Base-by-base conservation (phyloP, 2,888 invertebrate genomes). In the Zhuqinia jingwanae region DNA sequence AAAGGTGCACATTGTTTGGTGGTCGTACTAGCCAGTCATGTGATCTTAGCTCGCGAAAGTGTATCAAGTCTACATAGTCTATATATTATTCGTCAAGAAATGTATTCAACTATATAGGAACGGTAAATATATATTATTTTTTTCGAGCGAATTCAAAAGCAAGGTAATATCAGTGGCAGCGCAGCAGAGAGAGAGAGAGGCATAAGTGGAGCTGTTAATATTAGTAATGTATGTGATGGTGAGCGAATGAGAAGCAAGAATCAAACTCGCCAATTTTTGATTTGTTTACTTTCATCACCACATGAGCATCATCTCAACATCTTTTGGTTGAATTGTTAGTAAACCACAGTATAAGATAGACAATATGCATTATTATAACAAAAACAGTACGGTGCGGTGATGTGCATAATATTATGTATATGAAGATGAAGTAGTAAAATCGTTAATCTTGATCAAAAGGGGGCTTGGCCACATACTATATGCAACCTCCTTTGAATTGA, bases 401-500 rank as follows among this genome's bases (percentile, higher is more conserved):
- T 30, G 53, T 47, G 50, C 50, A 53, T 50, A 50, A 73, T n/a
- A n/a, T n/a, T n/a, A n/a, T n/a, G n/a, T n/a, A n/a, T n/a, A n/a
- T n/a, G n/a, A n/a, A n/a, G n/a, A n/a, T n/a, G 80, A 42, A 36
- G 50, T 68, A 78, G 84, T 78, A 45, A 68, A 78, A 86, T 86
- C 81, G 86, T 86, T 86, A 86, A 86, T 86, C 86, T 81, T 86
- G 81, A 86, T 81, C 76, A 81, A 76, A 81, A 86, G 65, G 86
- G 86, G 86, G 86, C 58, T 86, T 86, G 86, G 80, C 81, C 81
- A 82, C 47, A 36, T 45, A 68, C 50, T 60, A n/a, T n/a, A n/a
- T n/a, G n/a, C 63, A 84, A 30, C 78, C 84, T 84, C 68, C 84
- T 78, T 68, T 78, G 60, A 78, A 47, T 47, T 60, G 60, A 78